Base-by-base conservation (phyloP, 2,113 vertebrate genomes). In the Butastur rufipennis region DNA sequence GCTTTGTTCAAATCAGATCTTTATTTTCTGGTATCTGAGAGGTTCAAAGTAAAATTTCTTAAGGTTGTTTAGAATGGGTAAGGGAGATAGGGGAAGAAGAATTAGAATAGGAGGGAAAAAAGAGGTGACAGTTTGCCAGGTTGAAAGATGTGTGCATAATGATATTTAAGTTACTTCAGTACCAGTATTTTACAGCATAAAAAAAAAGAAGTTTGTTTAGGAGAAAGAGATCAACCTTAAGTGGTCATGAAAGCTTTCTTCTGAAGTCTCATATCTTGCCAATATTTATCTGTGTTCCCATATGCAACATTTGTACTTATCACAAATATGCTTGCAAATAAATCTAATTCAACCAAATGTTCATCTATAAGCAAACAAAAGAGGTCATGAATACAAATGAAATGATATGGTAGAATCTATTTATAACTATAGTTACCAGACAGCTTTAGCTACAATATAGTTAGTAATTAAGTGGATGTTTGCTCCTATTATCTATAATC, bases 361-460 rank as follows among this genome's bases (percentile, higher is more conserved):
- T 96, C 36, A 82, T 85, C 61, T 75, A 87, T 85, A 90, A 66
- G 43, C 31, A 96, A 75, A 90, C 31, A 87, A 96, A 90, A 88
- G 70, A 66, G 40, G 48, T 85, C 58, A 92, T 82, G 48, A 91
- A 90, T 82, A 90, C 1, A 0, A 74, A 74, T 86, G 22, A 84
- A 95, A 96, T 90, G 7, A 65, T 78, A 31, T 29, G 12, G 38
- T 75, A 56, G 52, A 70, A 47, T 87, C 70, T 84, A 80, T 91
- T 93, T 89, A 96, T 87, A 90, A 48, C 42, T 78, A 26, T 42
- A 83, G 79, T 53, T 85, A 83, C 25, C 25, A 91, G 78, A 81
- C 52, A 91, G 50, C 15, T 83, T 93, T 93, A 81, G 58, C 12
- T 48, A 38, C 42, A 86, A n/a, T 70, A 93, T 66, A 62, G 13